phyloP scores from a whole-genome alignment of 1,140 invertebrate genomes.

The Psix sp. region DNA sequence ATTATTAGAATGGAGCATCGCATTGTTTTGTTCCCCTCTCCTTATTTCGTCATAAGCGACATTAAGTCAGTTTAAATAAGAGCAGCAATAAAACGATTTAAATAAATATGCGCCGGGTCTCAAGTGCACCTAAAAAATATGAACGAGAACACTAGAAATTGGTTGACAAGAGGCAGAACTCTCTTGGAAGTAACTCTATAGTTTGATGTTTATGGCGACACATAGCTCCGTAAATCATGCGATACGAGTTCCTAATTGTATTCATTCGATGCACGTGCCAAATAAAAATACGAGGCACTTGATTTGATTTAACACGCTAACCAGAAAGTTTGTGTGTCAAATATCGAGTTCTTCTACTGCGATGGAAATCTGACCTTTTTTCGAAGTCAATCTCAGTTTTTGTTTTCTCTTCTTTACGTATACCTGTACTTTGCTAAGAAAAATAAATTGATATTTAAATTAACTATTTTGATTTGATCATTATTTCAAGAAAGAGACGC shows the following conservation, averaged over 20 bases:
- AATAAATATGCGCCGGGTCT: slow-evolving; percentile 33
- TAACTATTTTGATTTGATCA: too few relatives aligned
- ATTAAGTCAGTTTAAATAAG: slow-evolving; percentile 28
- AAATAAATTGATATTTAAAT: too few relatives aligned
- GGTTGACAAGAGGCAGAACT: slow-evolving; percentile 23
- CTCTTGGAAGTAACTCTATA: slow-evolving; percentile 45
- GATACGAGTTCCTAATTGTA: slow-evolving; percentile 45
- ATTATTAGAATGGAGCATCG: too few relatives aligned
- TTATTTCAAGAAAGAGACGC: background rate
- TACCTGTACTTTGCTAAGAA: too few relatives aligned
- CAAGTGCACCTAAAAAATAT: slow-evolving; percentile 31
- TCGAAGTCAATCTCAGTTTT: background rate
- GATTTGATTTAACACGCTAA: slow-evolving; percentile 33
- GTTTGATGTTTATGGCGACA: slow-evolving; percentile 45
- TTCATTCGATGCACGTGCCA: slow-evolving; percentile 44
- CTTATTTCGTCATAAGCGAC: slow-evolving; percentile 1
- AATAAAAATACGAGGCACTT: slow-evolving; percentile 32
- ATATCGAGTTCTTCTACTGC: background rate
- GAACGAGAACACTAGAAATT: slow-evolving; percentile 30
- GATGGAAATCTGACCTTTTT: slow-evolving; percentile 3
- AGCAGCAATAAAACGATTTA: slow-evolving; percentile 34
- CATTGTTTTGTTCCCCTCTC: too few relatives aligned
- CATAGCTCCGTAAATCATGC: slow-evolving; percentile 40
- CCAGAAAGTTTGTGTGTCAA: slow-evolving; percentile 11
- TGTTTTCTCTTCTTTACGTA: too few relatives aligned